phyloP scores from a whole-genome alignment of 2,113 vertebrate species.

The Dendrocopos noguchii region DNA sequence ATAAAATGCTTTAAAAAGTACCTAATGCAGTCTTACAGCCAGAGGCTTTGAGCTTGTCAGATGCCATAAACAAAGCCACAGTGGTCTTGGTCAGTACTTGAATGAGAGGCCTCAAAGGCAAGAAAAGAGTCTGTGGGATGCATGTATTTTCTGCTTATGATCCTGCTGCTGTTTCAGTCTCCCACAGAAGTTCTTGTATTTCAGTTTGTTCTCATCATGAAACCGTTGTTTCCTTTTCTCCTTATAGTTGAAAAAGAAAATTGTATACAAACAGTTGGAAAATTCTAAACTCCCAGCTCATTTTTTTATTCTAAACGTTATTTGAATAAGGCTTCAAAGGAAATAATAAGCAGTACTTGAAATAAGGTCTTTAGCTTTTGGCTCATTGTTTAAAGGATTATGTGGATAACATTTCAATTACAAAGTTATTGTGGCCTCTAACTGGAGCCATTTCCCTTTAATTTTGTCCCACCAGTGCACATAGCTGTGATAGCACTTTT shows the following conservation, averaged over 20 bases:
- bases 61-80: conserved; percentile 17
- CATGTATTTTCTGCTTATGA: conserved; percentile 3
- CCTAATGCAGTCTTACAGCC: neutral
- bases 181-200: conserved; percentile 32
- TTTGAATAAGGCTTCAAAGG: neutral
- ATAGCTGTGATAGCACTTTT: neutral
- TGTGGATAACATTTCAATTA: conserved; percentile 11
- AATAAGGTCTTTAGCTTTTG: neutral
- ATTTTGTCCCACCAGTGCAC: neutral
- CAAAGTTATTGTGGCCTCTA: neutral
- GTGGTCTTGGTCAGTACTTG: neutral
- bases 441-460: neutral
- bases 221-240: conserved; percentile 31
- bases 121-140: conserved; percentile 7
- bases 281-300: conserved; percentile 12
- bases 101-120: conserved; percentile 18
- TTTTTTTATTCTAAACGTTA: conserved; percentile 33
- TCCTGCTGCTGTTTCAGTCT: conserved; percentile 19
- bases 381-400: neutral
- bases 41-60: conserved; percentile 20
- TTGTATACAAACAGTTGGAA: neutral
- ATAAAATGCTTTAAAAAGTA: neutral
- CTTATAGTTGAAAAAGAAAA: conserved; percentile 23
- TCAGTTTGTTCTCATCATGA: conserved; percentile 12
- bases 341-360: conserved; percentile 24